Base-by-base conservation (phyloP, 2,888 invertebrate genomes). In the Trissonchulus sp. region DNA sequence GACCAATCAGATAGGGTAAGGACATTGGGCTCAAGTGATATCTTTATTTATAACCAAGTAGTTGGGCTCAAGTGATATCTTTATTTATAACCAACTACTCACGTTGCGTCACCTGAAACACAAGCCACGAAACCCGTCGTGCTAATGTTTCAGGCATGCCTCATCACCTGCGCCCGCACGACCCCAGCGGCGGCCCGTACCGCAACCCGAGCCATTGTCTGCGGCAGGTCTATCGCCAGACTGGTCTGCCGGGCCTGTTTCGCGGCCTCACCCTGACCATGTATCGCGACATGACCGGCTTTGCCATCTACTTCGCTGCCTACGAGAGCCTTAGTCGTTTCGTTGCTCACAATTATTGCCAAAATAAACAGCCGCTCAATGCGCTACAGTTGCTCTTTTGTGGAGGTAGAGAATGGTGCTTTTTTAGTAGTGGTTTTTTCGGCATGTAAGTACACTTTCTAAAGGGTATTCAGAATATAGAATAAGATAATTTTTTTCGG, bases 241-340 rank as follows among this genome's bases (percentile, higher is more conserved):
- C 91, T 79, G 93, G 93, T 0, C 79, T 88, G 2, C 88, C 88
- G 71, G 92, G 92, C 0, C 84, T 93, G 0, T 93, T 90, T 84
- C 89, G 90, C 74, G 94, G 94, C 0, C 86, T 92, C 1, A 88
- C 88, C 1, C 87, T 92, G 69, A 94, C 94, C 0, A 87, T 91
- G 1, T 81, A 88, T 0, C 87, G 96, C 38, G 95, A 96, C 84
- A 88, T 91, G 18, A 94, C 94, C 15, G 92, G 91, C 0, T 92
- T 93, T 82, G 91, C 91, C 0, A 88, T 90, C 73, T 96, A 97
- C 85, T 97, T 96, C 84, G 87, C 90, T 1, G 89, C 91, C 0
- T 96, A 93, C 84, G 94, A 95, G 85, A 82, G 78, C 76, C 77
- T 86, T 76, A 81, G 82, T 0, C 74, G 81, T n/a, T 48, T 48